Base-by-base conservation (phyloP, 2,797 vertebrate species). In the Cyclopterus lumpus region DNA sequence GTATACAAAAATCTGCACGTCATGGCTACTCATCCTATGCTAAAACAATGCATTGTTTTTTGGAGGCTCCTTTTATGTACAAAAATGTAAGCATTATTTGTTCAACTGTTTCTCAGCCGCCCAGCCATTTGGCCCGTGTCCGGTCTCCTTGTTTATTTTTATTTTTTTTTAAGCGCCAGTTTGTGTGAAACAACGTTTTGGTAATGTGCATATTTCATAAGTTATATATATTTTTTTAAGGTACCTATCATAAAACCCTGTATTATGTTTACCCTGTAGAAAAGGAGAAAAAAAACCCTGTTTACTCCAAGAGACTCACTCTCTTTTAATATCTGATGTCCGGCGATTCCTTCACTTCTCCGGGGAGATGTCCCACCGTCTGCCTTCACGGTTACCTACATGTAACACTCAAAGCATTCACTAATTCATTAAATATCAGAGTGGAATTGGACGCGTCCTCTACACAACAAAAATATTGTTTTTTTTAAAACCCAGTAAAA, bases 231-330 rank as follows among this genome's bases (percentile, higher is more conserved):
- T 69, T 59, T 3, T 53, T 71, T 85, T 67, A 73, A 86, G 34
- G 68, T 65, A 77, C 2, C 75, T 82, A 54, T 44, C 57, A 54
- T 49, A 77, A 82, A 89, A 93, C 91, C 90, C 90, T 93, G 91
- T 89, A 51, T 74, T 84, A 24, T 86, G 67, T 86, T 83, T 88
- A 91, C 91, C 92, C 91, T 92, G 91, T 92, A 84, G 61, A 91
- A 91, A 89, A n/a, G n/a, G 66, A 73, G 38, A 10, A 36, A 90
- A 88, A 89, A 91, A 89, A 91, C 90, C 87, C 92, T 91, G 89
- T 91, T 91, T 88, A 77, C 74, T 90, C 86, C 83, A 86, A 76
- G 76, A 75, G 26, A 81, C 64, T 46, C 58, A 48, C 57, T 51
- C 55, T 20, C 67, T 36, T 58, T 64, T 40, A 15, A n/a, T 16